Evolutionary conservation across 2,888 invertebrate genomes (phyloP), one percentile per base, ranked within the genome.

Genomic region (Rotaria macrura): DNA sequence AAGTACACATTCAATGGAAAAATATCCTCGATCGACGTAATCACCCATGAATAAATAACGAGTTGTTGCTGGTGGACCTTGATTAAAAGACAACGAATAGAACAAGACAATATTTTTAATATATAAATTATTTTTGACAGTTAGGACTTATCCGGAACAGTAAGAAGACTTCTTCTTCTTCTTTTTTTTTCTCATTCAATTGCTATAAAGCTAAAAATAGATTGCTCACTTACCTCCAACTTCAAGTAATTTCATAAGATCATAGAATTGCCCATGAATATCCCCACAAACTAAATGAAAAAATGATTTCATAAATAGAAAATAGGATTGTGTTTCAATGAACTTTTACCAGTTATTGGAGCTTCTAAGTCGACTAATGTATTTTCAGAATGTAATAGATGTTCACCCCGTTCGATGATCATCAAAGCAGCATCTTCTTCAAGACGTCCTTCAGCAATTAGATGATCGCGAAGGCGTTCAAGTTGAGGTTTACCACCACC

Each of bases 11-110:
- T 85, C 85, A 65, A 85, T 84, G 23, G 84, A 57, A 43, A 85
- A 85, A 20, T 74, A 34, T n/a, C 85, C 85, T 29, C 85, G 55
- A 40, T 85, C 85, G n/a, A 85, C 85, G 79, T 84, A 85, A 55
- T 85, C 85, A 84, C 85, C 85, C 84, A 85, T 74, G 43, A 85
- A 85, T 52, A 85, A 47, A 55, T 85, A 85, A n/a, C 84, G 84
- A 34, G 49, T 72, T 7, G 84, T 52, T 29, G 74, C 74, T 38
- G 84, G 84, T 74, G 65, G 20, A 43, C 79, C 79, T 79, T 14
- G 17, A 25, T 40, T 5, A 12, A 74, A 25, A 23, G 23, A 65
- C 1, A 29, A 29, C 0, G n/a, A 57, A 65, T 14, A 65, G 29
- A 29, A 23, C 12, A 65, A 14, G 4, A 29, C 4, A 65, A 65